Evolutionary conservation across 2,888 invertebrate species (phyloP).

Genomic region (Myopa tessellatipennis): DNA sequence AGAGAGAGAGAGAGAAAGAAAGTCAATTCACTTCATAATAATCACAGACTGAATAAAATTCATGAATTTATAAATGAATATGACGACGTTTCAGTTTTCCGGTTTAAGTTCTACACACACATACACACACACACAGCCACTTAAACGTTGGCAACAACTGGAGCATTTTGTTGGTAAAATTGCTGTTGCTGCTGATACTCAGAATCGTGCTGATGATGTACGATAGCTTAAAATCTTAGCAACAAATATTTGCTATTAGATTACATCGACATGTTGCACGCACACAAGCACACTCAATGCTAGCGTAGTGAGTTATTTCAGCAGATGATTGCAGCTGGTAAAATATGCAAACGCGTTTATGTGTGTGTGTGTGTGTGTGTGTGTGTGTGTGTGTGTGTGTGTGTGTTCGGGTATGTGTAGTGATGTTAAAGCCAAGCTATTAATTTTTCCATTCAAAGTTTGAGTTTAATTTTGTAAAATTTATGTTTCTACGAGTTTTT

Average conservation of each 20-base stretch:
- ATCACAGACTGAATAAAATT: slow-evolving; percentile 18
- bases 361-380: not conserved
- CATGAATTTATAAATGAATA: slow-evolving; percentile 28
- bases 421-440: slow-evolving; percentile 8
- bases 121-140: not conserved
- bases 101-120: not conserved
- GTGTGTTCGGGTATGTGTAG: slow-evolving; percentile 19
- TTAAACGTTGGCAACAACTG: not conserved
- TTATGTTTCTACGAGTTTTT: not conserved
- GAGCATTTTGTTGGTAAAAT: slow-evolving; percentile 5
- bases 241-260: slow-evolving; percentile 30
- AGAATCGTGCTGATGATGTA: slow-evolving; percentile 13
- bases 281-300: not conserved
- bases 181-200: slow-evolving; percentile 4
- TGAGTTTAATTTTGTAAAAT: not conserved
- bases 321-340: not conserved
- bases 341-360: not conserved
- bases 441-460: not conserved
- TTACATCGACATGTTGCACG: slow-evolving; percentile 19
- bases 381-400: slow-evolving; percentile 18
- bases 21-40: slow-evolving; percentile 24
- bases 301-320: slow-evolving; percentile 2
- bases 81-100: slow-evolving; percentile 17
- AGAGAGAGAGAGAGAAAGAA: slow-evolving; percentile 4
- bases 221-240: not conserved